Evolutionary conservation across 2,113 vertebrate genomes (phyloP).

Genomic region (Oreamnos americanus): DNA sequence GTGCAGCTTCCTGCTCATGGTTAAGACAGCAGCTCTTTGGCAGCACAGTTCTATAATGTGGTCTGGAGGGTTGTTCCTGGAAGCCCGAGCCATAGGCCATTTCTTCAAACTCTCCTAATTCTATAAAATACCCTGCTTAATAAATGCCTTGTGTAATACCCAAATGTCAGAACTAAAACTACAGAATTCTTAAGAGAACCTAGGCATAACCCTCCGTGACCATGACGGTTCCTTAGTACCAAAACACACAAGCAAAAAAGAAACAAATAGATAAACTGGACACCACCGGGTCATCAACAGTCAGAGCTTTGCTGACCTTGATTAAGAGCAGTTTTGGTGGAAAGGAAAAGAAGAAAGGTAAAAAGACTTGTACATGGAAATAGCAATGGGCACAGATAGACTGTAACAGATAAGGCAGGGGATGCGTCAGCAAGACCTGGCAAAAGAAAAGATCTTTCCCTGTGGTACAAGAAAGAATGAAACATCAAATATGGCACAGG

Average conservation of each 20-base stretch:
- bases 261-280: not conserved
- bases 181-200: not conserved
- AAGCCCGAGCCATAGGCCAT: not conserved
- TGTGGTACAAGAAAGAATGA: not conserved
- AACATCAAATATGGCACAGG: not conserved
- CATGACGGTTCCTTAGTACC: not conserved
- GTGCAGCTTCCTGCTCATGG: not conserved
- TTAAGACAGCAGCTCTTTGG: not conserved
- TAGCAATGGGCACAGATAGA: not conserved
- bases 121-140: not conserved
- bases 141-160: not conserved
- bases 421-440: not conserved
- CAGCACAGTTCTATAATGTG: not conserved
- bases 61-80: not conserved
- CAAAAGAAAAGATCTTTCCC: not conserved
- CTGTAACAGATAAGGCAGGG: not conserved
- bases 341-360: not conserved
- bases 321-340: not conserved
- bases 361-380: not conserved
- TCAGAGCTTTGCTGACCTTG: not conserved
- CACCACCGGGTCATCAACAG: not conserved
- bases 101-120: not conserved
- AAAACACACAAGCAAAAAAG: not conserved
- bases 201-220: not conserved
- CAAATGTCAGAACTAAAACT: constrained; percentile 1